These are phyloP conservation scores for Neodiprion virginianus DNA, from an alignment of 1,140 invertebrate species.

Conservation along the genomic window DNA sequence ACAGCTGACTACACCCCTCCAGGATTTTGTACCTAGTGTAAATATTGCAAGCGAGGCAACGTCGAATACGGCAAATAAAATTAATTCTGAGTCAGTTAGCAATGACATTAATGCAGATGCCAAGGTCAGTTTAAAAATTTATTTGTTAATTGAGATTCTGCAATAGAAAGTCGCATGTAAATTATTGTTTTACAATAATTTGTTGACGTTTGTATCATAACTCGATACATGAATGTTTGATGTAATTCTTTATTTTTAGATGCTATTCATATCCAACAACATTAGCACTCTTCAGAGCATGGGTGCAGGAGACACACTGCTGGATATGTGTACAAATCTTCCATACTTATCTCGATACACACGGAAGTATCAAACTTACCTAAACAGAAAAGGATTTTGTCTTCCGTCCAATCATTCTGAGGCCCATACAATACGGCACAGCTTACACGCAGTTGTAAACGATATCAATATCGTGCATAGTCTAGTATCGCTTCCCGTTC, in stretches of 20 bases:
- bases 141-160: neutral
- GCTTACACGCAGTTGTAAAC: conserved; percentile 77
- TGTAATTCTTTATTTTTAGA: conserved; percentile 44
- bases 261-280: conserved; percentile 61
- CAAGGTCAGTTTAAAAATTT: conserved; percentile 41
- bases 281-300: conserved; percentile 70
- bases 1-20: conserved; percentile 70
- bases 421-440: conserved; percentile 75
- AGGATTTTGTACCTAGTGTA: conserved; percentile 56
- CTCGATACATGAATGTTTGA: neutral
- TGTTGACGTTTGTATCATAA: neutral
- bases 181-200: too few species aligned
- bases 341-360: conserved; percentile 79
- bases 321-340: conserved; percentile 79
- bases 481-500: conserved; percentile 82
- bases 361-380: conserved; percentile 73
- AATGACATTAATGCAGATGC: conserved; percentile 45
- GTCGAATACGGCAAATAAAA: conserved; percentile 42
- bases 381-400: conserved; percentile 70
- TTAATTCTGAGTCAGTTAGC: conserved; percentile 32
- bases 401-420: conserved; percentile 76
- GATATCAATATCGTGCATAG: conserved; percentile 85
- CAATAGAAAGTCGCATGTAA: neutral
- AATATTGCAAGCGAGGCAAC: conserved; percentile 37
- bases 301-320: conserved; percentile 79